A percentile compares a stretch with the other conserved stretches of the same genome.
These are phyloP conservation scores for Megaceryle alcyon DNA, from an alignment of 2,797 vertebrate genomes.

Conservation along the genomic window DNA sequence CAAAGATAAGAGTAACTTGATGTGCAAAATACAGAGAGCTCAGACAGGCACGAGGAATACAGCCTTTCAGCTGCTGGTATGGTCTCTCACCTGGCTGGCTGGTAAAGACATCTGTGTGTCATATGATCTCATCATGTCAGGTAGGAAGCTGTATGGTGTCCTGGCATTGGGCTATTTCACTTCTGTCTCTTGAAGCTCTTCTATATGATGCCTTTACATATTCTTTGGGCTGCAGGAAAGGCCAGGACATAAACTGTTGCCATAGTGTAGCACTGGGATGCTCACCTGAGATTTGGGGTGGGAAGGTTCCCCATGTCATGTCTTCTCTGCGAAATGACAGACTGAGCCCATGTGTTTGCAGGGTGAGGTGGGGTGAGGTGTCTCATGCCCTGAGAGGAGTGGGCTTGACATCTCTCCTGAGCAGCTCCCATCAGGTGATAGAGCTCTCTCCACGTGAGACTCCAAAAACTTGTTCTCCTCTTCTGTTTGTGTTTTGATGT, in stretches of 20 bases:
- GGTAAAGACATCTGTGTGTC: not conserved
- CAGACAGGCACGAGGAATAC: not conserved
- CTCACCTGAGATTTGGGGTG: not conserved
- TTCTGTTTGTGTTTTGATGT: not conserved
- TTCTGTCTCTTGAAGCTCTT: not conserved
- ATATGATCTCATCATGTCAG: rapidly evolving
- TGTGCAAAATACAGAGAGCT: not conserved
- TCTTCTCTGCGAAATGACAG: not conserved
- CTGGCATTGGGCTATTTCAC: not conserved
- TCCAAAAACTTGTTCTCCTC: not conserved
- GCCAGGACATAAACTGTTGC: not conserved
- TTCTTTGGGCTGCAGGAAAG: not conserved
- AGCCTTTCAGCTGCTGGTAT: not conserved
- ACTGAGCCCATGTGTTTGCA: not conserved
- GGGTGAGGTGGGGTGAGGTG: too few relatives aligned
- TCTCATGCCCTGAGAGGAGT: not conserved
- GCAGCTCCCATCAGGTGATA: rapidly evolving
- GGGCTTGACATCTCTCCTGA: not conserved
- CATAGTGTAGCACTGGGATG: not conserved
- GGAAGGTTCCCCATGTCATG: not conserved
- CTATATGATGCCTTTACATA: rapidly evolving
- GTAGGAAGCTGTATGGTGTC: not conserved
- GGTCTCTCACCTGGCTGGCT: not conserved
- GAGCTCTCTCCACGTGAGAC: rapidly evolving
- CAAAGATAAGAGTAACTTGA: not conserved